These are phyloP conservation scores for Drosophila pruinosa DNA, from an alignment of 1,140 invertebrate species.

Conservation along the genomic window DNA sequence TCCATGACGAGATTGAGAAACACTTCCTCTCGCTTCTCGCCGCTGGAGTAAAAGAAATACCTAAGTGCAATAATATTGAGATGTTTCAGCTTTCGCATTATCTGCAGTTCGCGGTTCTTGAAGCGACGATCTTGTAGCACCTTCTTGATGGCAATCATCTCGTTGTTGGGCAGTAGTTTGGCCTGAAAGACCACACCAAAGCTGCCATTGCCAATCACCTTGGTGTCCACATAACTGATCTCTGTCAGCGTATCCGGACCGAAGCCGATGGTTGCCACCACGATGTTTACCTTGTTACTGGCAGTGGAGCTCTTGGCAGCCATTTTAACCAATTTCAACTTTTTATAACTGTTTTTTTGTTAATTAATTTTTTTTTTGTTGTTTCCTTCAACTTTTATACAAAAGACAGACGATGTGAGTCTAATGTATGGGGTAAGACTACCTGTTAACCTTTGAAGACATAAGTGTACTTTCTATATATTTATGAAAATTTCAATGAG, in stretches of 20 bases:
- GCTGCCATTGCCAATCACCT: conserved; percentile 99
- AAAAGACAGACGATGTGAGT: conserved; percentile 18
- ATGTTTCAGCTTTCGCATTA: conserved; percentile 99
- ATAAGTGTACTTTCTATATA: conserved; percentile 33
- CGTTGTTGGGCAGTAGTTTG: conserved; percentile 95
- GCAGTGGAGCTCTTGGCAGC: conserved; percentile 7
- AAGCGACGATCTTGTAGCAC: conserved; percentile 99
- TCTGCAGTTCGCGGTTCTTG: conserved; percentile 99
- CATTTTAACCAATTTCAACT: conserved; percentile 12
- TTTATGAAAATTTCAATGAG: conserved; percentile 23
- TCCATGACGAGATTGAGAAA: conserved; percentile 99
- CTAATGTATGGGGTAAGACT: conserved; percentile 10
- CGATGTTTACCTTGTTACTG: conserved; percentile 92
- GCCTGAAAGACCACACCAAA: conserved; percentile 99
- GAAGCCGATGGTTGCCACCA: conserved; percentile 96
- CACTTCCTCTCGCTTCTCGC: conserved; percentile 99
- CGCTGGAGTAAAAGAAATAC: conserved; percentile 99
- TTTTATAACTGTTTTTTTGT: not conserved
- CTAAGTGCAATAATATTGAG: conserved; percentile 99
- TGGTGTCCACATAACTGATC: conserved; percentile 98
- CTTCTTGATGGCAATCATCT: conserved; percentile 99
- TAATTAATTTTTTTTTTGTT: not conserved
- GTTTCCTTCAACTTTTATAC: not conserved
- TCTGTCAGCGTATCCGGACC: conserved; percentile 96
- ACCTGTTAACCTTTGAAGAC: conserved; percentile 13